phyloP scores from a whole-genome alignment of 2,797 vertebrate genomes.

The Brotula barbata region DNA sequence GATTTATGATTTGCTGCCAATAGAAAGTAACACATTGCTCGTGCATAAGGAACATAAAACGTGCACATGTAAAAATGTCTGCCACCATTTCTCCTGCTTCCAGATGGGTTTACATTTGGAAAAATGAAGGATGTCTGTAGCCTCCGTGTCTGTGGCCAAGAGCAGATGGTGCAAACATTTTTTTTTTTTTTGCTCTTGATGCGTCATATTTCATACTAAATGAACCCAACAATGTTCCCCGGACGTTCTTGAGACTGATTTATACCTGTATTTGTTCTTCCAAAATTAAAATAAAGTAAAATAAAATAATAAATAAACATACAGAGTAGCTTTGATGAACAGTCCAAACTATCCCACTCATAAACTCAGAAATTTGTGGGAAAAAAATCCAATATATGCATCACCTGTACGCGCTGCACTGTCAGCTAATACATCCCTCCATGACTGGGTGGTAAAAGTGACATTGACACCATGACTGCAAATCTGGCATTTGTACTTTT shows the following conservation, averaged over 20 bases:
- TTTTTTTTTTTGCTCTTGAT: constrained; percentile 31
- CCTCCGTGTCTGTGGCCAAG: constrained; percentile 22
- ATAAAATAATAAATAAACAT: no score
- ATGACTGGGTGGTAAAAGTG: constrained; percentile 44
- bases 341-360: constrained; percentile 14
- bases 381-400: constrained; percentile 16
- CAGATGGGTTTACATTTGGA: constrained; percentile 54
- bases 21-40: constrained; percentile 9
- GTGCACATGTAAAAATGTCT: constrained; percentile 20
- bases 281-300: no score
- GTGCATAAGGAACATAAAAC: constrained; percentile 17
- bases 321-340: constrained; percentile 15
- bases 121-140: constrained; percentile 28
- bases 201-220: constrained; percentile 37
- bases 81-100: constrained; percentile 22
- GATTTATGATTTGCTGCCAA: not conserved
- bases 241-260: constrained; percentile 17
- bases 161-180: constrained; percentile 51
- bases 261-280: constrained; percentile 18
- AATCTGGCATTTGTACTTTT: constrained; percentile 16
- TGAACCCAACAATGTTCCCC: constrained; percentile 17
- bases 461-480: constrained; percentile 45
- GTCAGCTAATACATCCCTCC: constrained; percentile 36
- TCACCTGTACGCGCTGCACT: constrained; percentile 34
- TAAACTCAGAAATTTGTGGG: no score